Percentiles rank a stretch among this genome's conserved stretches.
Evolutionary conservation across 2,113 vertebrate genomes (phyloP).

Genomic region (Coptodon bakossiorum): DNA sequence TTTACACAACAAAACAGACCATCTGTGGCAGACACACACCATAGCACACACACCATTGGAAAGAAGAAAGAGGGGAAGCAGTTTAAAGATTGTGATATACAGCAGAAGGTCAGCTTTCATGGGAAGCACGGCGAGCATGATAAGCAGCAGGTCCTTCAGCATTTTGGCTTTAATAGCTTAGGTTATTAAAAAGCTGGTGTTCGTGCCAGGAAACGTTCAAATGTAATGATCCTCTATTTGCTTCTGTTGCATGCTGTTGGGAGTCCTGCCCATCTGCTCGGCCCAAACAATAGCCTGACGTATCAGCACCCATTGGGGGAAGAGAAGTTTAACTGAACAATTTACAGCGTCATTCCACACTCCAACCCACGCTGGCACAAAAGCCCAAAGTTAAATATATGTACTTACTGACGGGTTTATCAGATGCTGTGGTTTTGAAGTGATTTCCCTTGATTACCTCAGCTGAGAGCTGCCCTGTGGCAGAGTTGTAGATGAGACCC

Average conservation of each 20-base stretch:
- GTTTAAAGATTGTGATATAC: neutral
- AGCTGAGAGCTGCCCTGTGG: conserved; percentile 88
- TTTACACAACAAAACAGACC: conserved; percentile 99
- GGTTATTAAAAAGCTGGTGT: neutral
- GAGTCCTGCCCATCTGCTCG: neutral
- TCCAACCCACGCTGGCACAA: neutral
- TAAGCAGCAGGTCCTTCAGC: neutral
- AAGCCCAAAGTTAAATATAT: neutral
- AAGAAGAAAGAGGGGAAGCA: conserved; percentile 32
- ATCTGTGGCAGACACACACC: conserved; percentile 69
- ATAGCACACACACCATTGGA: conserved; percentile 28
- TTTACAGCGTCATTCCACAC: neutral
- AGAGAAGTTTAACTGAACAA: neutral
- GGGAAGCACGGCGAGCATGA: neutral
- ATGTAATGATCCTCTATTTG: neutral
- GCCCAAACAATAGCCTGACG: neutral
- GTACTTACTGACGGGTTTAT: conserved; percentile 84
- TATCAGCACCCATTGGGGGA: neutral
- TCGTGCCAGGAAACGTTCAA: neutral
- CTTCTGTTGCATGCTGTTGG: neutral
- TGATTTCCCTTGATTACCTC: conserved; percentile 98
- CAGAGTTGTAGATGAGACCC: conserved; percentile 92
- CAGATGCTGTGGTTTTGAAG: conserved; percentile 91
- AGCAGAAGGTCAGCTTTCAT: neutral
- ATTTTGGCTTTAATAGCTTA: neutral